Conservation (phyloP, 2,113 vertebrate species). For the Gymnobelideus leadbeateri region DNA sequence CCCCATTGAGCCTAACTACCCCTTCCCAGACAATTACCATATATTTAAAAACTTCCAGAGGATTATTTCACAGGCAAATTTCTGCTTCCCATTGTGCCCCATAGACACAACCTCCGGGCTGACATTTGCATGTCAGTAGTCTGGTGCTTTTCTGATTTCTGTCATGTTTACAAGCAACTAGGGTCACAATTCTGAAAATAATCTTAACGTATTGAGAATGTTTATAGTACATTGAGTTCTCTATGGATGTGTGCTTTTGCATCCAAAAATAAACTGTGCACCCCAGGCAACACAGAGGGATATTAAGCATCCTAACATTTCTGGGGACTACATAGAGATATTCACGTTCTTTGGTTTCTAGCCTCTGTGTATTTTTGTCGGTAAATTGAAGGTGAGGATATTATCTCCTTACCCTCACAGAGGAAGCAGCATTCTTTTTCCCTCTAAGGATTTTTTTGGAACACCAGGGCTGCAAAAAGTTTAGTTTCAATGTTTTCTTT, state of each 20-base stretch:
- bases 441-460: neutral
- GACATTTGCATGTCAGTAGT: slow-evolving; percentile 15
- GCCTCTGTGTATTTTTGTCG: slow-evolving; percentile 1
- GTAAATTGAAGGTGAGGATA: neutral
- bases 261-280: neutral
- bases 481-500: neutral
- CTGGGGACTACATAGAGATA: neutral
- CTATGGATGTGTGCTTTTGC: neutral
- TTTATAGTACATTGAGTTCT: neutral
- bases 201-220: neutral
- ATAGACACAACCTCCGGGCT: neutral
- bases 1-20: neutral
- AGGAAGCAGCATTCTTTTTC: neutral
- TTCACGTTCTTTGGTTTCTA: neutral
- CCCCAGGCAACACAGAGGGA: neutral
- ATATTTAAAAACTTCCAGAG: slow-evolving; percentile 17
- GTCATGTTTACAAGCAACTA: neutral
- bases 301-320: neutral
- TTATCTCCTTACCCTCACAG: neutral
- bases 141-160: slow-evolving; percentile 22
- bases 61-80: neutral
- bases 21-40: neutral
- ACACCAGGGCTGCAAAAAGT: neutral
- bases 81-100: slow-evolving; percentile 35
- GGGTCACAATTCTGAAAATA: slow-evolving; percentile 22